Conservation (phyloP, 2,113 vertebrate species). For the Sturnira hondurensis region DNA sequence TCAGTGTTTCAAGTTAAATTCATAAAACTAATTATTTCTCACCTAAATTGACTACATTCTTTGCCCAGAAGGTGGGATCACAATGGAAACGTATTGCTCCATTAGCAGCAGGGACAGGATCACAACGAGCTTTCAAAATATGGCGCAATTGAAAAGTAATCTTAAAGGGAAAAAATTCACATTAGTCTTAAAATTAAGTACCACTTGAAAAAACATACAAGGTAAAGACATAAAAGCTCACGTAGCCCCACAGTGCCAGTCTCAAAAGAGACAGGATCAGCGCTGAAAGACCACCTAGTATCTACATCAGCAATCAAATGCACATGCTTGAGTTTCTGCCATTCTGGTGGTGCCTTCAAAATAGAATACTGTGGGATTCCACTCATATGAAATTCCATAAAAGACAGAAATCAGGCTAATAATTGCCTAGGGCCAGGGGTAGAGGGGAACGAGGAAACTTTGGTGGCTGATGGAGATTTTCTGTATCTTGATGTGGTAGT, state of each 20-base stretch:
- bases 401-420: neutral
- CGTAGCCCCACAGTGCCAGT: neutral
- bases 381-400: conserved; percentile 29
- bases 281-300: neutral
- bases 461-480: neutral
- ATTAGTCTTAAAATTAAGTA: conserved; percentile 45
- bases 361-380: neutral
- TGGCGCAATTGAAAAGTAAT: conserved; percentile 95
- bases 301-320: neutral
- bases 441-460: neutral
- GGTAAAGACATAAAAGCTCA: conserved; percentile 25
- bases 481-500: neutral
- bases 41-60: conserved; percentile 99
- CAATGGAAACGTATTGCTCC: conserved; percentile 97
- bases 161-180: conserved; percentile 76
- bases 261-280: neutral
- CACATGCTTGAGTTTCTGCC: neutral
- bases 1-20: neutral
- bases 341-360: neutral
- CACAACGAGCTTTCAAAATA: conserved; percentile 93
- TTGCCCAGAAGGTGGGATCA: conserved; percentile 99
- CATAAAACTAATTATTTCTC: conserved; percentile 65
- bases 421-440: neutral
- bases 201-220: neutral
- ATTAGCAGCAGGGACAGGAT: conserved; percentile 94